These are phyloP conservation scores for Lysiphlebus fabarum DNA, from an alignment of 1,140 invertebrate species.

Conservation along the genomic window DNA sequence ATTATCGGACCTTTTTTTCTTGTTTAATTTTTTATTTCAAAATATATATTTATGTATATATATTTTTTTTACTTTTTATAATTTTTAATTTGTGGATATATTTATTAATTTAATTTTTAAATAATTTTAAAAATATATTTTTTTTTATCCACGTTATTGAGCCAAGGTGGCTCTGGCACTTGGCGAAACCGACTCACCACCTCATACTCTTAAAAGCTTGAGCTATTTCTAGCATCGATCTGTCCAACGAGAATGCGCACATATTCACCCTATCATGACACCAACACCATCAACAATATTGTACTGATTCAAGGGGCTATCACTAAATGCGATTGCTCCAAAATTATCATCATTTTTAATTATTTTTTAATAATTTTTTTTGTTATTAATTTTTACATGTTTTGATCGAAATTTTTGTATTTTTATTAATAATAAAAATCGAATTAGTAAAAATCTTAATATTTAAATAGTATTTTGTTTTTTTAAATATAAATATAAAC, in stretches of 20 bases:
- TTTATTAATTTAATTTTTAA: background rate
- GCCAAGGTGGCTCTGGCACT: constrained; percentile 44
- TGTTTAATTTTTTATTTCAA: too few relatives aligned
- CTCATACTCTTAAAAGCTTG: constrained; percentile 44
- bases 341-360: too few relatives aligned
- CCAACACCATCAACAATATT: constrained; percentile 2
- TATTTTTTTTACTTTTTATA: background rate
- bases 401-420: too few relatives aligned
- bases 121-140: constrained; percentile 6
- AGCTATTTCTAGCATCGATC: constrained; percentile 48
- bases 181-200: constrained; percentile 52
- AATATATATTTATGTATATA: too few relatives aligned
- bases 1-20: too few relatives aligned
- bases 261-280: constrained; percentile 23
- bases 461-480: background rate
- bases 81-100: background rate
- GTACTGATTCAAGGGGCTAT: background rate
- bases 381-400: too few relatives aligned
- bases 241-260: constrained; percentile 42
- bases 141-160: constrained; percentile 30
- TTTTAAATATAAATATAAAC: constrained; percentile 2
- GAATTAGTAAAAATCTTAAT: too few relatives aligned
- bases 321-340: too few relatives aligned
- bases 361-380: too few relatives aligned
- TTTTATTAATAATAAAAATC: too few relatives aligned